Evolutionary conservation across 2,888 invertebrate genomes (phyloP), one percentile per base, ranked within the genome.

Genomic region (Axea sp.): DNA sequence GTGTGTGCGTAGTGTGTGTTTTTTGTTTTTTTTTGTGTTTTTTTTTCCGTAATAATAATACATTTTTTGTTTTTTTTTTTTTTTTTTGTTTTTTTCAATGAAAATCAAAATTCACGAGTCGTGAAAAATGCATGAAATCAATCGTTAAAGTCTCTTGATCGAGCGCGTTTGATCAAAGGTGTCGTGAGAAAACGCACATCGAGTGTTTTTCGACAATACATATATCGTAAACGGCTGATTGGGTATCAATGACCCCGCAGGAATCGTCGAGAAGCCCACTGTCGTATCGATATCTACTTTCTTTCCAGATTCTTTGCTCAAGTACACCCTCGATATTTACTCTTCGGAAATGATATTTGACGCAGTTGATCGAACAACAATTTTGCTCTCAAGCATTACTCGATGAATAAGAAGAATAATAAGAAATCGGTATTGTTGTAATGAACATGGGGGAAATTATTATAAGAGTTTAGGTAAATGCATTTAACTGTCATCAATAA

Each of bases 201-300:
- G 74, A 82, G 75, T 80, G 78, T 81, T 81, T 83, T 81, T 67
- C 76, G 67, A 83, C 81, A 81, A 82, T 80, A 53, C 80, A 59
- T 41, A 68, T 77, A 81, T 83, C 79, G 69, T 85, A 79, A 82
- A 85, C 85, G 82, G 83, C 78, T 83, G 82, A 86, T 87, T 80
- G 85, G 80, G 78, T 86, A 85, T 86, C 86, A 86, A 87, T 86
- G 79, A 85, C 82, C 83, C 82, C 83, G 80, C 82, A 82, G 80
- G 53, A 60, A 57, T 33, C 28, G 28, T 59, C 55, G 45, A 67
- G 33, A 57, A 72, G 45, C 43, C n/a, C 68, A 75, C 60, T 64
- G 22, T n/a, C 59, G 57, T 83, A 83, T 82, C 78, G 78, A 80
- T 83, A 80, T 81, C 81, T 73, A 68, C 75, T 77, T 79, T 47